These are phyloP conservation scores for Menura novaehollandiae DNA, from an alignment of 2,113 vertebrate species.

Conservation along the genomic window DNA sequence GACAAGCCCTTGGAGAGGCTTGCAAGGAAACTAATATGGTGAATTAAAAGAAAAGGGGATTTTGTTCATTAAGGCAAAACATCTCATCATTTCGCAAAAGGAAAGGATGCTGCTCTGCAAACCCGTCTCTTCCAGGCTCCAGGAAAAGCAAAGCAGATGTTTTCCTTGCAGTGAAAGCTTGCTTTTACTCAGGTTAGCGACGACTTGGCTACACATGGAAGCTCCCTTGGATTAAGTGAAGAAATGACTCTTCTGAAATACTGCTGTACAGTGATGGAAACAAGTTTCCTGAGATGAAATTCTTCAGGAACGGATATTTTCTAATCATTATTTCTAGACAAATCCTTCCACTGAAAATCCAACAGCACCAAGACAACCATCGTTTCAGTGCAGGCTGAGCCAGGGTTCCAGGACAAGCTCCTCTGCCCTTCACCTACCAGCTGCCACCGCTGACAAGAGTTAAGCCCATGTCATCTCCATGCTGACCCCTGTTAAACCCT, in stretches of 20 bases:
- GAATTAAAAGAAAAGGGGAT: background rate
- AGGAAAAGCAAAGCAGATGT: background rate
- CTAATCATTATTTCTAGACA: background rate
- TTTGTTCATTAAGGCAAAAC: background rate
- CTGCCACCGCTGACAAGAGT: background rate
- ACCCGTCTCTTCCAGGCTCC: background rate
- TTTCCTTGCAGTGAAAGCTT: background rate
- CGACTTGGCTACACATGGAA: background rate
- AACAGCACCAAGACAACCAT: background rate
- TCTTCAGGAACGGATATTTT: background rate
- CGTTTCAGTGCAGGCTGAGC: background rate
- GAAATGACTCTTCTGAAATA: background rate
- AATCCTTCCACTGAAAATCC: background rate
- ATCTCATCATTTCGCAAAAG: background rate
- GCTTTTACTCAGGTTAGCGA: background rate
- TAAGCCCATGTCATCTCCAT: background rate
- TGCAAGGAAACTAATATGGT: accelerated
- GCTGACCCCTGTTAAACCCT: background rate
- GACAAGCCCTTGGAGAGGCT: background rate
- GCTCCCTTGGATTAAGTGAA: background rate
- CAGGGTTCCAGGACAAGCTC: background rate
- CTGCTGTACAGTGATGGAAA: background rate
- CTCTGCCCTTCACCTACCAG: background rate
- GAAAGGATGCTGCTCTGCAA: background rate
- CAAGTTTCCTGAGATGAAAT: background rate